Evolutionary conservation across 2,888 invertebrate genomes (phyloP), one percentile per base, ranked within the genome.

Genomic region (Drosophila melanosoma): DNA sequence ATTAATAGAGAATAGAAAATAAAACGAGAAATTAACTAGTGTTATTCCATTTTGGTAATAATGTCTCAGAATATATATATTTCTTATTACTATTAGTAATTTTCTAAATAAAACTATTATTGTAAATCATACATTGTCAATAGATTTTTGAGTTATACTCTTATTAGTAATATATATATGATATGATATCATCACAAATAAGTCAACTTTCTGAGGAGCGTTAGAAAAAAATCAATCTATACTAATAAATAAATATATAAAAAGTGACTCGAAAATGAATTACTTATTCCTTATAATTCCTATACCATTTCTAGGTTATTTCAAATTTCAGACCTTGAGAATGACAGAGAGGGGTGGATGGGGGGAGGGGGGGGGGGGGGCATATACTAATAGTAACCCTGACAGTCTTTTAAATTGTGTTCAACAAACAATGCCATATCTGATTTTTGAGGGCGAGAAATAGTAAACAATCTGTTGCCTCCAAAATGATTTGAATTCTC

Each of bases 391-490:
- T 35, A 20, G 48, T 10, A 53, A 60, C 69, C 69, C 60, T 70
- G 70, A 40, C 33, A 48, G 29, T 40, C 53, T 60, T 69, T 29
- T 48, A 45, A 53, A 53, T 53, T 59, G 45, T 32, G 45, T 8
- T 42, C 40, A 58, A 32, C 49, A 56, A 12, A 15, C 3, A 42
- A n/a, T n/a, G 10, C 5, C 6, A 29, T 45, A 45, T 35, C 6
- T 36, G 51, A 67, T 67, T 54, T 54, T 57, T 33, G 52, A 59
- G 36, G 32, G 69, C 38, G 15, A 23, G 45, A 23, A 60, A 42
- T 51, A 42, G 62, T 61, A 70, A 70, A 62, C 71, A 71, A 63
- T 71, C 52, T 0, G 52, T 45, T 51, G 71, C 51, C 51, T 71
- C 32, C 69, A 17, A 42, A 69, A 45, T 32, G 36, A 36, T 61